Conservation (phyloP, 2,797 vertebrate species). For the Thaleichthys pacificus region DNA sequence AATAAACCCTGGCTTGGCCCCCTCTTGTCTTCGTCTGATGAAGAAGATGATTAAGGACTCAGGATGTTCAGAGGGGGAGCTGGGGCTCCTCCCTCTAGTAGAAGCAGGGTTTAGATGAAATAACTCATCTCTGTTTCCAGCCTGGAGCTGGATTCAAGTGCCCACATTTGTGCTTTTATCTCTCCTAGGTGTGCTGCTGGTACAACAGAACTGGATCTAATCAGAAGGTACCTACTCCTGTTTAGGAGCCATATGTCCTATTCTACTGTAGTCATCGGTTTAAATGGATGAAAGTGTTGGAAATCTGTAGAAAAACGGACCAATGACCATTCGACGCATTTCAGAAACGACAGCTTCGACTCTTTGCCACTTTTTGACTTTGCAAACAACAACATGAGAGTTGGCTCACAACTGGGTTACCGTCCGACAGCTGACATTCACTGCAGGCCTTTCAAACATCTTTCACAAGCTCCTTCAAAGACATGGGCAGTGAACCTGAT, state of each 20-base stretch:
- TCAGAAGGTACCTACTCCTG: neutral
- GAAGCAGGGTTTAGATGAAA: neutral
- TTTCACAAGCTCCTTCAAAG: conserved; percentile 7
- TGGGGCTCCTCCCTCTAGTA: neutral
- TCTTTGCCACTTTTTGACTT: neutral
- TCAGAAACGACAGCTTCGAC: neutral
- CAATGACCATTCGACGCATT: neutral
- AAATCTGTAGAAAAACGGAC: neutral
- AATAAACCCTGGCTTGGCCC: neutral
- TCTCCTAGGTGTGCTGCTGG: neutral
- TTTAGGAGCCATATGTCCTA: neutral
- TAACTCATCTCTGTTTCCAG: neutral
- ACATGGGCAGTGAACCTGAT: neutral
- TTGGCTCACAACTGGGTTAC: neutral
- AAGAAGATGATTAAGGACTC: neutral
- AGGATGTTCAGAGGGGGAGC: neutral
- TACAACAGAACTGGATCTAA: neutral
- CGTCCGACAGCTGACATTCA: neutral
- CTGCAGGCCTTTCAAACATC: neutral
- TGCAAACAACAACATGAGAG: neutral
- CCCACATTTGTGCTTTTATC: neutral
- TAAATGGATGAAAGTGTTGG: neutral
- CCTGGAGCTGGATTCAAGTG: neutral
- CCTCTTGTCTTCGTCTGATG: neutral
- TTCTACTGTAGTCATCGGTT: neutral